Percentiles rank a stretch among this genome's conserved stretches.
Conservation (phyloP, 2,888 invertebrate species). For the Pristionchus japonicus region DNA sequence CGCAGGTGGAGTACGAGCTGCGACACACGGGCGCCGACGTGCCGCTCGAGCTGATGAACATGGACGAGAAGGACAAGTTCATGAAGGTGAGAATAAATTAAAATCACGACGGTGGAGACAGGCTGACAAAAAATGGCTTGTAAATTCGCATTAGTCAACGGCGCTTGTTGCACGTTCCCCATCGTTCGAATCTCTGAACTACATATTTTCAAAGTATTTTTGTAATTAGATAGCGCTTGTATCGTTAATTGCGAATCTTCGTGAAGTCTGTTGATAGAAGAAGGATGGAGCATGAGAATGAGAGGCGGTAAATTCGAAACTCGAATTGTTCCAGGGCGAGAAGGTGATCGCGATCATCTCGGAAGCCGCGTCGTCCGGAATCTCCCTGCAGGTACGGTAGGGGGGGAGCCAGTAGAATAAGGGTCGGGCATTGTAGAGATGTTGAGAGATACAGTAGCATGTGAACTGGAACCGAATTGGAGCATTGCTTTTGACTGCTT, state of each 20-base stretch:
- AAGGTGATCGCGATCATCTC: constrained; percentile 95
- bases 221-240: too few relatives aligned
- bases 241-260: too few relatives aligned
- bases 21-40: constrained; percentile 85
- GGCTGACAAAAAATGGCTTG: too few relatives aligned
- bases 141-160: too few relatives aligned
- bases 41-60: constrained; percentile 94
- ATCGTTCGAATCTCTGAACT: too few relatives aligned
- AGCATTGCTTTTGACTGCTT: too few relatives aligned
- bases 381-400: constrained; percentile 82
- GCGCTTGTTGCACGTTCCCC: too few relatives aligned
- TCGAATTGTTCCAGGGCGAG: constrained; percentile 56
- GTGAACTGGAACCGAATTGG: too few relatives aligned
- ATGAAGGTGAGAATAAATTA: constrained; percentile 87
- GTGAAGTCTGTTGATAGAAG: too few relatives aligned
- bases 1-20: constrained; percentile 58
- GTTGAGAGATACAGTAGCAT: too few relatives aligned
- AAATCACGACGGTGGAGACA: too few relatives aligned
- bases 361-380: constrained; percentile 98
- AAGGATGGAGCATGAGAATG: constrained; percentile 29
- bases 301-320: background rate
- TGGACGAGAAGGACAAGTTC: constrained; percentile 87
- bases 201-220: too few relatives aligned
- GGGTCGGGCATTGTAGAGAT: background rate
- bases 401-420: background rate